Base-by-base conservation (phyloP, 2,113 vertebrate species). In the Corvus moneduloides region DNA sequence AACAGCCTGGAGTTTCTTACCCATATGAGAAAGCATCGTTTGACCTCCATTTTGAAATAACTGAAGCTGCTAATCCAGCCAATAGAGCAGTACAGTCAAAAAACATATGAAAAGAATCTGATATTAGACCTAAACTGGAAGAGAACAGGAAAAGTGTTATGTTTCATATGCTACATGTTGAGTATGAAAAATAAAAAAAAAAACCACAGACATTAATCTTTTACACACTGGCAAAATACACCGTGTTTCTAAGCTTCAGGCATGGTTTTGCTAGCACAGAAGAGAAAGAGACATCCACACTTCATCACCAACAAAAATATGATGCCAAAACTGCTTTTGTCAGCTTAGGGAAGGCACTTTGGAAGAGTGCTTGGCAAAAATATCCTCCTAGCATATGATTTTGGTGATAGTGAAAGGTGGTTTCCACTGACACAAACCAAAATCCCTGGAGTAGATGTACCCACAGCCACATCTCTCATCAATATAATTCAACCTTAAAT, bases 61-160 rank as follows among this genome's bases (percentile, higher is more conserved):
- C 99, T 12, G 99, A 99, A 30, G 99, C 99, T 89, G 99, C 99
- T 73, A 99, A 98, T 87, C 99, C 99, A 62, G 99, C 99, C 97
- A 99, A 96, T 55, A 99, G 98, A 52, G 99, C 99, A 51, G 99
- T 99, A 97, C 99, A 99, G 98, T 99, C 99, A 67, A 99, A 99
- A 98, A 99, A 99, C 99, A 99, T 99, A 98, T 99, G 99, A 97
- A 99, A 99, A 75, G 99, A 99, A 97, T 99, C 99, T 48, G 99
- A 99, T 98, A 99, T 99, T 97, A 99, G 97, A 91, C 99, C 99
- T 98, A 99, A 97, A 98, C 99, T 99, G 98, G 48, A 98, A 98
- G 92, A 96, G 69, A 98, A 95, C 23, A 96, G 18, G 41, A 59
- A 94, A 95, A 59, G 93, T 12, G 66, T 97, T 95, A 97, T 12